A percentile compares a stretch with the other conserved stretches of the same genome.
These are phyloP conservation scores for Eristalinus sepulchralis DNA, from an alignment of 2,888 invertebrate genomes.

Conservation along the genomic window DNA sequence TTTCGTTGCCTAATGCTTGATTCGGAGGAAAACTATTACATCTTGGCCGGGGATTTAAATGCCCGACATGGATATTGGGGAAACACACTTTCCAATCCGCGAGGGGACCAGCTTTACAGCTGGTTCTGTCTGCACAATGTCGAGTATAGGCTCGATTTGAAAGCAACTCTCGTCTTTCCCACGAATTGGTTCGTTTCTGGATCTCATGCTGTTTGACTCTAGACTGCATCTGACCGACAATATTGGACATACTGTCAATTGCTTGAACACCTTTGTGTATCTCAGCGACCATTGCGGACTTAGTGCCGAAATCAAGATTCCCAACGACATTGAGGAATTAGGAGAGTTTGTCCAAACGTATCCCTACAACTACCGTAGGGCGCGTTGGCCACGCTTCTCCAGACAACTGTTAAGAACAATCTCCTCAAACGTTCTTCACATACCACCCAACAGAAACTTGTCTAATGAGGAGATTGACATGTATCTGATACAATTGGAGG, in stretches of 20 bases:
- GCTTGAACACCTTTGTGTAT: neutral
- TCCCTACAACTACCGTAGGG: neutral
- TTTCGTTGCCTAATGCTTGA: too few relatives aligned
- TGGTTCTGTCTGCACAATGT: neutral
- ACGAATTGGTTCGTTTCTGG: neutral
- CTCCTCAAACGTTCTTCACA: neutral
- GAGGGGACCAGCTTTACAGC: neutral
- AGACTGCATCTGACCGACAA: too few relatives aligned
- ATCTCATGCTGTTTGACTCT: neutral
- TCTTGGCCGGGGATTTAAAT: slow-evolving; percentile 11
- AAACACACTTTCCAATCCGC: too few relatives aligned
- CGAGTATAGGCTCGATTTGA: neutral
- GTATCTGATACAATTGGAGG: too few relatives aligned
- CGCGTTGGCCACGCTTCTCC: neutral
- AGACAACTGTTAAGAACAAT: neutral
- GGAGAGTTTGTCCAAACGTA: neutral
- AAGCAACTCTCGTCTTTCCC: neutral
- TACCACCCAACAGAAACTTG: neutral
- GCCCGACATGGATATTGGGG: too few relatives aligned
- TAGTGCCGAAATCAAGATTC: neutral
- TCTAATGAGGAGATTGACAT: too few relatives aligned
- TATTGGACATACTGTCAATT: too few relatives aligned
- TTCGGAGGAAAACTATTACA: slow-evolving; percentile 6
- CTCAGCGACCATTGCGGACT: slow-evolving; percentile 9
- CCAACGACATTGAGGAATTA: neutral